These are phyloP conservation scores for Lynx canadensis DNA, from an alignment of 2,113 vertebrate genomes.

Conservation along the genomic window DNA sequence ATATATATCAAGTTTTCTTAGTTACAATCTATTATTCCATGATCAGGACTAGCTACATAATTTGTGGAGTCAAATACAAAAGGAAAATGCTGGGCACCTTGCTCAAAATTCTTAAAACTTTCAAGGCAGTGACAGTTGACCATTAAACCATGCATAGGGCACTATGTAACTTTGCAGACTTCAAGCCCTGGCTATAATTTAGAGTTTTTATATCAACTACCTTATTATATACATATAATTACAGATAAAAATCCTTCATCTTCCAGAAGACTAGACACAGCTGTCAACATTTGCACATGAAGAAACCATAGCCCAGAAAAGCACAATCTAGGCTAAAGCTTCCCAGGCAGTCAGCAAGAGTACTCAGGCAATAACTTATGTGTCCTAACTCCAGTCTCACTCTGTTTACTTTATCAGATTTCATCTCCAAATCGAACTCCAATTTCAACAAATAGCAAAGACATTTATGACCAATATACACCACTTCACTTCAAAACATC, in stretches of 20 bases:
- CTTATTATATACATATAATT: background rate
- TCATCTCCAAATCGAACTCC: constrained; percentile 69
- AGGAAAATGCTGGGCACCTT: background rate
- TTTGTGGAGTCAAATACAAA: background rate
- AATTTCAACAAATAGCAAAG: constrained; percentile 72
- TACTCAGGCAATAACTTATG: constrained; percentile 2
- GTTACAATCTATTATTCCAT: background rate
- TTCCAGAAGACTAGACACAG: background rate
- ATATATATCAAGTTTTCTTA: background rate
- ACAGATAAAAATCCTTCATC: background rate
- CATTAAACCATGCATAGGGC: background rate
- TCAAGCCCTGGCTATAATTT: background rate
- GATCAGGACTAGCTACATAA: background rate
- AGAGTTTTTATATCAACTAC: background rate
- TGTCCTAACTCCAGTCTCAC: background rate
- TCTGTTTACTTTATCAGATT: constrained; percentile 62
- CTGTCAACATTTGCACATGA: background rate
- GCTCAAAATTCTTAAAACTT: background rate
- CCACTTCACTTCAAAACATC: constrained; percentile 55
- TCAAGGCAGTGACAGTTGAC: background rate
- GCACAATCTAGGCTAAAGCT: background rate
- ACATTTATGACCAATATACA: constrained; percentile 68
- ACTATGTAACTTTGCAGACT: fast-evolving
- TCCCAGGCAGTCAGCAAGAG: background rate
- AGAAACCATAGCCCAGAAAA: background rate